These are phyloP conservation scores for Gorilla gorilla DNA, from an alignment of 2,113 vertebrate genomes.

Conservation along the genomic window DNA sequence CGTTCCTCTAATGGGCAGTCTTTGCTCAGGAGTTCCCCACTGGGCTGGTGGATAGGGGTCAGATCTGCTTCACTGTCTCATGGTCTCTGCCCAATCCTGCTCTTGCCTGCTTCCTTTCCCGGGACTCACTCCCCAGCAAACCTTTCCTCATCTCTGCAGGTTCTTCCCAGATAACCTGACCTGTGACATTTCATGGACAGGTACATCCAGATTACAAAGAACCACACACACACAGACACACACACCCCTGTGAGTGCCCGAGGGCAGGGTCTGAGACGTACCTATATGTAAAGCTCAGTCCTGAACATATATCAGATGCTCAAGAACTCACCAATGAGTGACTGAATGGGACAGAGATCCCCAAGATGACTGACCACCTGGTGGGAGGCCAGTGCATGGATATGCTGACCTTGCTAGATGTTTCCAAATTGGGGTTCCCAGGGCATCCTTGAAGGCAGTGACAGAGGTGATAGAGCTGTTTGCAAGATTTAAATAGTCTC, in stretches of 20 bases:
- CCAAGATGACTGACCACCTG: neutral
- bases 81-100: neutral
- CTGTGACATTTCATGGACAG: neutral
- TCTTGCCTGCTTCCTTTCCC: neutral
- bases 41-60: neutral
- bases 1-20: neutral
- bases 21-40: neutral
- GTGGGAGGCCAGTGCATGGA: neutral
- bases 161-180: neutral
- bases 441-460: neutral
- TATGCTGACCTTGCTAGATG: neutral
- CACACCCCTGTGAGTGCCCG: neutral
- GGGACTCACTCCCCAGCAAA: neutral
- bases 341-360: neutral
- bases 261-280: neutral
- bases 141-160: neutral
- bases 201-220: neutral
- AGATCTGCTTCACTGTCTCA: neutral
- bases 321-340: neutral
- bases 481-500: neutral
- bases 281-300: accelerated
- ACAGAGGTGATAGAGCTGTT: neutral
- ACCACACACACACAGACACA: neutral
- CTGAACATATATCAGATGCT: neutral
- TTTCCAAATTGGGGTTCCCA: neutral